A percentile compares a stretch with the other conserved stretches of the same genome.
phyloP scores from a whole-genome alignment of 2,113 vertebrate genomes.

The Neoarius graeffei region DNA sequence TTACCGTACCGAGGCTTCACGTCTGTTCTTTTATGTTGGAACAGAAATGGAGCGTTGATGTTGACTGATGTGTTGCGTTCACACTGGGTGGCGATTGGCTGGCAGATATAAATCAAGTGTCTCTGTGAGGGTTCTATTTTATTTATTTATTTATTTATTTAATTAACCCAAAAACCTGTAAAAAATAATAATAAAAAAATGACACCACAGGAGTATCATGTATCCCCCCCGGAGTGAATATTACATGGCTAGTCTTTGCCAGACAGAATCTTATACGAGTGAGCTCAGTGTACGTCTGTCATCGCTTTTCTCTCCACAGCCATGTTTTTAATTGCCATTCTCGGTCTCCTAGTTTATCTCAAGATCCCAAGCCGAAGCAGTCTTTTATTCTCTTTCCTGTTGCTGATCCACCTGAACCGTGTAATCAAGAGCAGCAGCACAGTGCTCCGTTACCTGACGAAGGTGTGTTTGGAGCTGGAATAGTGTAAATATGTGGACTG shows the following conservation, averaged over 20 bases:
- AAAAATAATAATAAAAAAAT: not conserved
- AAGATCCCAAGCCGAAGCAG: not conserved
- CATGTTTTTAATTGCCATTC: not conserved
- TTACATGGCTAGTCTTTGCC: not conserved
- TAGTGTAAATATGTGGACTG: not conserved
- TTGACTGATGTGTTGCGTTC: not conserved
- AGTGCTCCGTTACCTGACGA: not conserved
- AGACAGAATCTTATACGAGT: not conserved
- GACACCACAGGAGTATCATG: not conserved
- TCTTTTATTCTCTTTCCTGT: not conserved
- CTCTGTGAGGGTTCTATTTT: not conserved
- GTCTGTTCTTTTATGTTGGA: not conserved
- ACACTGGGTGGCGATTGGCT: not conserved
- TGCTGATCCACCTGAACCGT: conserved; percentile 17
- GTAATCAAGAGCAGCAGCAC: conserved; percentile 1
- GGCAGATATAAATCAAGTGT: not conserved
- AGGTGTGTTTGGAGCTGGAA: conserved; percentile 9
- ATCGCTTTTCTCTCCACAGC: not conserved
- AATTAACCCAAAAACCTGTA: not conserved
- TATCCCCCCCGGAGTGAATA: not conserved
- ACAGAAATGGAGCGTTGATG: not conserved
- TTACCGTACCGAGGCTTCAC: not conserved
- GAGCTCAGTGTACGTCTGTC: not conserved
- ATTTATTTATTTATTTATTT: not conserved
- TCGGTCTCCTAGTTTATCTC: not conserved